Base-by-base conservation (phyloP, 1,140 invertebrate genomes). In the Melipona quadrifasciata region DNA sequence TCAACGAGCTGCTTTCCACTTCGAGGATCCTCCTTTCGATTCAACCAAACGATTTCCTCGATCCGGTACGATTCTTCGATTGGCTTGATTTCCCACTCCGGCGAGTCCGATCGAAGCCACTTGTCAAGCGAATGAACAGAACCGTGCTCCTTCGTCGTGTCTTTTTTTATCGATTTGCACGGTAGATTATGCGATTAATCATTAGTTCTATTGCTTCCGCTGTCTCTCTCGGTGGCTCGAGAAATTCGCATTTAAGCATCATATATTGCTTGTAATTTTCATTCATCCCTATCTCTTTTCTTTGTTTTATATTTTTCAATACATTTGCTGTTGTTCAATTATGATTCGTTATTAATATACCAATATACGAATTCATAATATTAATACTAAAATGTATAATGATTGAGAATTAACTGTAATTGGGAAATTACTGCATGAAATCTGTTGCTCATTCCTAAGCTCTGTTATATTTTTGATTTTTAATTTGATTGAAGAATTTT, bases 1-100 rank as follows among this genome's bases (percentile, higher is more conserved):
- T 61, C 65, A 64, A 84, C 75, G 31, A 67, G 61, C 51, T 47
- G 31, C 31, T 76, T 67, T 39, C 31, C 71, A 51, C 2, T 11
- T 17, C 14, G 27, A 19, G 72, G 80, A 77, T 57, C 47, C 12
- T 51, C 47, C 19, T 51, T 47, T 68, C 19, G n/a, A 47, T 58
- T 8, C 1, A n/a, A 4, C 17, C 10, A 11, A n/a, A 0, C 14
- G 8, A 57, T 65, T 76, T 76, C 24, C n/a, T 12, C 31, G 47
- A 24, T 47, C 27, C 55, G 17, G 6, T 58, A 24, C 21, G 17
- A 21, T 39, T 61, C 24, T 0, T 39, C 14, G 11, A 27, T 58
- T 53, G n/a, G 16, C 4, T 72, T 8, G 16, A 1, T 68, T 68
- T 6, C 14, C n/a, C n/a, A 21, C 17, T 61, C 24, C 8, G 24